Evolutionary conservation across 2,113 vertebrate genomes (phyloP).

Genomic region (Eurystomus gularis): DNA sequence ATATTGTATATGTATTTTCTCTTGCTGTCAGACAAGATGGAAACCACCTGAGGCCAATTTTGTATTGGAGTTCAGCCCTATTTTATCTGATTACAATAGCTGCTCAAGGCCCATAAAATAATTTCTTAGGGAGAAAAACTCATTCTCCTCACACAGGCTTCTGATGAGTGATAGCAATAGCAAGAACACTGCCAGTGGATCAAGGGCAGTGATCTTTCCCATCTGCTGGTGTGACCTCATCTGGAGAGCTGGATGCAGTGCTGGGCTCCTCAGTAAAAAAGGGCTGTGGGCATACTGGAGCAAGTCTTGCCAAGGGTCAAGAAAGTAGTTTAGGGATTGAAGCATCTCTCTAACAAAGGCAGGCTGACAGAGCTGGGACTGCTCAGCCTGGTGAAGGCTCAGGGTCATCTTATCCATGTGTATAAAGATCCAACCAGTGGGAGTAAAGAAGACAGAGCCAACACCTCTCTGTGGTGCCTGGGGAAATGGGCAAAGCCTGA

Average conservation of each 20-base stretch:
- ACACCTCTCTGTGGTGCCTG: neutral
- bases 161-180: neutral
- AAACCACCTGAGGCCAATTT: neutral
- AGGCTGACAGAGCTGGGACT: neutral
- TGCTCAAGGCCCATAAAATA: neutral
- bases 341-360: neutral
- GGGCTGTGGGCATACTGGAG: accelerated
- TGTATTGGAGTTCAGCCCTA: neutral
- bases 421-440: neutral
- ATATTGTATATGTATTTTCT: neutral
- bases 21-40: neutral
- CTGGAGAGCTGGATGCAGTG: neutral
- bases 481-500: neutral
- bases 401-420: neutral
- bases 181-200: neutral
- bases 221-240: neutral
- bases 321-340: neutral
- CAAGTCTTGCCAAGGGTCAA: neutral
- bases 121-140: neutral
- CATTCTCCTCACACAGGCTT: neutral
- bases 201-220: neutral
- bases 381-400: neutral
- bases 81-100: neutral
- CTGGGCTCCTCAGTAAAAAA: neutral
- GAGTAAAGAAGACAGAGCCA: neutral